Evolutionary conservation across 2,113 vertebrate genomes (phyloP), one percentile per base, ranked within the genome.

Genomic region (Amphiprion ocellaris): DNA sequence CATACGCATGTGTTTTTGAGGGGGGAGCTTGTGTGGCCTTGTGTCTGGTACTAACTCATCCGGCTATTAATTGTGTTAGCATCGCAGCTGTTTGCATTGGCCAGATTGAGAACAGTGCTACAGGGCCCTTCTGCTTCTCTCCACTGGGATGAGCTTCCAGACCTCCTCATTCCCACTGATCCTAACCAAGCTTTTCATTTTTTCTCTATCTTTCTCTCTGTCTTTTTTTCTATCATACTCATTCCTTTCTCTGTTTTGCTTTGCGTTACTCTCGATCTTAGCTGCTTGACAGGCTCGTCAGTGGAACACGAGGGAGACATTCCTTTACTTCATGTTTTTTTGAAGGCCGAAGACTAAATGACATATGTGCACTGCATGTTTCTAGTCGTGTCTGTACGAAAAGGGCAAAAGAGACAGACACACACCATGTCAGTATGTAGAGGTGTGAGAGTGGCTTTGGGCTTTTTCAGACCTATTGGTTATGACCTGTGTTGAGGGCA

Each of bases 21-120:
- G 78, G 74, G 69, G 91, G 62, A 14, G 82, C 75, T 88, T 90
- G 87, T 90, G 95, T 94, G 95, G 95, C 92, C 95, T 93, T 94
- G 95, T 86, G 96, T 97, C 94, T 97, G 96, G 96, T 97, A 97
- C 94, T 96, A 97, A 97, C 94, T 97, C 97, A 97, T 97, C 96
- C 95, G 96, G 87, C 95, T 96, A 95, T 96, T 97, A 97, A 98
- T 97, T 96, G 95, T 96, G 95, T 97, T 97, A 96, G 96, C 96
- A 94, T 93, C 96, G 94, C 97, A 98, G 97, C 96, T 97, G 96
- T 96, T 96, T 94, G 93, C 91, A 89, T 94, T 94, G 95, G 93
- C 95, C 97, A 98, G 96, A 97, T 97, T 97, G 96, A 90, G 93
- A 93, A 91, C 94, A 97, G 95, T 77, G 96, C 97, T 96, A 95